Percentiles rank a stretch among this genome's conserved stretches.
These are phyloP conservation scores for Cantharis rufa DNA, from an alignment of 2,888 invertebrate species.

Conservation along the genomic window DNA sequence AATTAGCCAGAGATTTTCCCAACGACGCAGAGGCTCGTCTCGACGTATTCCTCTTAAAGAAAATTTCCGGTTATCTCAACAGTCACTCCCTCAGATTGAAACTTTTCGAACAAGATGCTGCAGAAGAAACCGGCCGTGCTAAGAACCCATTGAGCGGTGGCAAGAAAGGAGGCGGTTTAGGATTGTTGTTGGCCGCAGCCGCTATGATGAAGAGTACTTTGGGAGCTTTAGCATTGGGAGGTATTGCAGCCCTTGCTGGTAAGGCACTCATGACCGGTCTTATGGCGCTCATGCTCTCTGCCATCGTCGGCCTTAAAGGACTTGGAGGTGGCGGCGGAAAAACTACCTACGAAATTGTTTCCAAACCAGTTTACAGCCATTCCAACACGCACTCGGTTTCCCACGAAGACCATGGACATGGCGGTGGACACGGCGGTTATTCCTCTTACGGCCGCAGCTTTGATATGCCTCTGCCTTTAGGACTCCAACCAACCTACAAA, in stretches of 20 bases:
- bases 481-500: conserved; percentile 62
- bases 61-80: conserved; percentile 71
- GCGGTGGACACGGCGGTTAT: conserved; percentile 53
- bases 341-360: conserved; percentile 83
- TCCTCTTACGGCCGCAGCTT: conserved; percentile 63
- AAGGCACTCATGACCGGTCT: conserved; percentile 83
- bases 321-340: conserved; percentile 70
- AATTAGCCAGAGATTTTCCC: conserved; percentile 75
- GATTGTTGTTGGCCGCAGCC: conserved; percentile 57
- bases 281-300: conserved; percentile 78
- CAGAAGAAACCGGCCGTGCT: conserved; percentile 61
- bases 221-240: conserved; percentile 73
- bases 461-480: conserved; percentile 52
- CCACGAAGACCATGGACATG: conserved; percentile 63
- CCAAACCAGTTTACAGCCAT: conserved; percentile 78
- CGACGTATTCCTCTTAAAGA: conserved; percentile 74
- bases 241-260: conserved; percentile 77
- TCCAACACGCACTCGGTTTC: conserved; percentile 69
- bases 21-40: conserved; percentile 76
- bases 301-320: conserved; percentile 75
- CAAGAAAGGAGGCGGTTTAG: conserved; percentile 62
- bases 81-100: conserved; percentile 75
- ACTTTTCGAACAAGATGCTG: conserved; percentile 63
- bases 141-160: conserved; percentile 51
- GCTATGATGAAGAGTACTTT: conserved; percentile 70